These are phyloP conservation scores for Acanthopleura granulata DNA, from an alignment of 2,888 invertebrate species.

Conservation along the genomic window DNA sequence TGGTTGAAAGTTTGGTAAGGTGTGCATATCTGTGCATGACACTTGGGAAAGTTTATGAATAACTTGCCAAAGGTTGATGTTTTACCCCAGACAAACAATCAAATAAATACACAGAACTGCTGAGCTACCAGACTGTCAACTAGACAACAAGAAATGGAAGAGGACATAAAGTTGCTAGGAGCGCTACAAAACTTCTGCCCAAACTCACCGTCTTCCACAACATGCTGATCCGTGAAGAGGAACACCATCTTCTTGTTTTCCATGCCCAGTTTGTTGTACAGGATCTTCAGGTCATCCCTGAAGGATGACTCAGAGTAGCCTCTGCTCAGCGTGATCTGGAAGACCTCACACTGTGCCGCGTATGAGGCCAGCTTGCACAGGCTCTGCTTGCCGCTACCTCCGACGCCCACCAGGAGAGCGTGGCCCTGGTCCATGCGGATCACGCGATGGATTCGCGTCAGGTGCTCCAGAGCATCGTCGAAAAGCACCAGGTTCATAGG, in stretches of 20 bases:
- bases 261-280: slow-evolving; percentile 83
- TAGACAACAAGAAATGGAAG: no score
- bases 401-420: slow-evolving; percentile 87
- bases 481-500: slow-evolving; percentile 88
- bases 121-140: no score
- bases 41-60: no score
- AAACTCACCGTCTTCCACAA: slow-evolving; percentile 70
- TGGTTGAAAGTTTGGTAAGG: no score
- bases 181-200: not conserved
- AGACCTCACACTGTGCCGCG: slow-evolving; percentile 86
- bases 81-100: no score
- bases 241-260: slow-evolving; percentile 86
- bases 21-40: no score
- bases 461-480: slow-evolving; percentile 91
- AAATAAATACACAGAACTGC: no score
- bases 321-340: slow-evolving; percentile 85
- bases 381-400: slow-evolving; percentile 90
- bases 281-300: slow-evolving; percentile 86
- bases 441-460: slow-evolving; percentile 88
- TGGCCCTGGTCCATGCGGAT: slow-evolving; percentile 88
- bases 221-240: slow-evolving; percentile 86
- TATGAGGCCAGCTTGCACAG: slow-evolving; percentile 84
- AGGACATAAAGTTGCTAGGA: no score
- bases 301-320: slow-evolving; percentile 88
- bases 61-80: no score